Percentiles rank a stretch among this genome's conserved stretches.
Conservation (phyloP, 2,113 vertebrate species). For the Perognathus longimembris region DNA sequence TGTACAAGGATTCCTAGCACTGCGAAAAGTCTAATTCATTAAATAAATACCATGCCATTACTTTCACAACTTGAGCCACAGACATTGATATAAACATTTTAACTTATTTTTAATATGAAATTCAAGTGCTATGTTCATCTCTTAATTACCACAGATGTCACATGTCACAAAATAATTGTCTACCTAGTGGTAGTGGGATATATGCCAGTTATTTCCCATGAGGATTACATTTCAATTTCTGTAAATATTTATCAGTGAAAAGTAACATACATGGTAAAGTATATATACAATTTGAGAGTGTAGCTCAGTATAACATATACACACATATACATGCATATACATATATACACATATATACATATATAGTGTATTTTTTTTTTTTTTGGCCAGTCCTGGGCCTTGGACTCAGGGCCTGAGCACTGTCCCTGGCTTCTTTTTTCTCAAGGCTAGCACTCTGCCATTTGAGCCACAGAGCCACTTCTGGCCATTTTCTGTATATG, state of each 20-base stretch:
- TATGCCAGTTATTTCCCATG: background rate
- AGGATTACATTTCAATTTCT: slow-evolving; percentile 15
- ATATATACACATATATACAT: no score
- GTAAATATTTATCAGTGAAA: background rate
- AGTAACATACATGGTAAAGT: background rate
- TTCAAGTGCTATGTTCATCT: slow-evolving; percentile 1
- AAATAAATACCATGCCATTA: background rate
- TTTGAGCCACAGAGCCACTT: no score
- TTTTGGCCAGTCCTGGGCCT: no score
- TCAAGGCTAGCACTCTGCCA: no score
- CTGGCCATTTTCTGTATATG: no score
- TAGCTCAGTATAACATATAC: background rate
- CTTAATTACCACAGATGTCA: slow-evolving; percentile 7
- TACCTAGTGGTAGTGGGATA: background rate
- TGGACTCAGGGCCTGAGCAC: no score
- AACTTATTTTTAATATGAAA: slow-evolving; percentile 28
- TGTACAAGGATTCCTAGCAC: background rate
- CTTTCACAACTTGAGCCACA: background rate
- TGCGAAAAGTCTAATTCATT: background rate
- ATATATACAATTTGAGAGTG: background rate
- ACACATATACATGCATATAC: background rate
- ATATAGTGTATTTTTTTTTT: background rate
- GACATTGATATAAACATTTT: background rate
- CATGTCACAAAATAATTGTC: background rate
- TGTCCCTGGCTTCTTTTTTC: no score